Evolutionary conservation across 2,797 vertebrate species (phyloP), one percentile per base, ranked within the genome.

Genomic region (Neoniphon sammara): DNA sequence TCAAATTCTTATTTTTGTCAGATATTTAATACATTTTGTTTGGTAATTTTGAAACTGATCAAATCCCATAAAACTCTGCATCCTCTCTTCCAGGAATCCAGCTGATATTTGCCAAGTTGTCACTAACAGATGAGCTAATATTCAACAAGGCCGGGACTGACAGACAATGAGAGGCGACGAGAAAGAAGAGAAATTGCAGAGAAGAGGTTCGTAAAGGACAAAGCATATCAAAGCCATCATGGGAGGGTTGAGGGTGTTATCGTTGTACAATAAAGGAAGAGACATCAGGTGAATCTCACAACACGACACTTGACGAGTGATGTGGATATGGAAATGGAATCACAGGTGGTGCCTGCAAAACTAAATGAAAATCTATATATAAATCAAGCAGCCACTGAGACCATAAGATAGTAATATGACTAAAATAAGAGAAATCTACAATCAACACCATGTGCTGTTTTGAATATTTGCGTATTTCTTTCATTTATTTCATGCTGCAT

Each of bases 101-200:
- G 89, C 91, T 94, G 91, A 94, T 93, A 88, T 95, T 95, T 87
- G 91, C 92, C 76, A 89, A 92, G 85, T 83, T 90, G 87, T 91
- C 80, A 55, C 89, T 87, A 88, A 91, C 90, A 64, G 90, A 90
- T 71, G 82, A 87, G 78, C 89, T 93, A 91, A 93, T 88, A 77
- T 91, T 92, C 73, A 78, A 83, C 83, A 91, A 63, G 83, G 74
- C 70, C 4, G 84, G 71, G 49, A 66, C 88, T 90, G 85, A 87
- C 5, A 78, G 76, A 80, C 36, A 53, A 53, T 27, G 42, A 75
- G 61, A 77, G 14, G 6, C 70, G 76, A 82, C 20, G 69, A 70
- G 44, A 59, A 70, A 70, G 18, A 50, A 81, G 67, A 86, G 61
- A 85, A 76, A 82, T 20, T 54, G 63, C 7, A 71, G 63, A 73